These are phyloP conservation scores for Anarrhichthys ocellatus DNA, from an alignment of 2,113 vertebrate genomes.

Conservation along the genomic window DNA sequence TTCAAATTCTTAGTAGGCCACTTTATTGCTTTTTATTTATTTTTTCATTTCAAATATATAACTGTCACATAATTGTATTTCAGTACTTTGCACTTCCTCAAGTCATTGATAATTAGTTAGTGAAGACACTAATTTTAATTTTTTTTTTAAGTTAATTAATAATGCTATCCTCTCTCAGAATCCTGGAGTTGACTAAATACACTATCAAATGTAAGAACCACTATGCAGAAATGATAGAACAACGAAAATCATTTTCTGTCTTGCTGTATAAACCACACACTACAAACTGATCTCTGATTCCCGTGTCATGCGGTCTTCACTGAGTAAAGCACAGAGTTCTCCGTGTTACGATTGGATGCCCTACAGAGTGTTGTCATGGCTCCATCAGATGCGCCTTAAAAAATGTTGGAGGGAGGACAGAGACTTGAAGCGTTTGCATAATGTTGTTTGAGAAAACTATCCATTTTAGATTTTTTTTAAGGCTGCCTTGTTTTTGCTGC, in stretches of 20 bases:
- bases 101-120: conserved; percentile 22
- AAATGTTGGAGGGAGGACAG: conserved; percentile 70
- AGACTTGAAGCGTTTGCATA: conserved; percentile 68
- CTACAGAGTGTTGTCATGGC: conserved; percentile 75
- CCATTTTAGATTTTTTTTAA: conserved; percentile 53
- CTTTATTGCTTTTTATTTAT: conserved; percentile 17
- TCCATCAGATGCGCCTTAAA: conserved; percentile 70
- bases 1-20: conserved; percentile 1
- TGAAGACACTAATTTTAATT: conserved; percentile 21
- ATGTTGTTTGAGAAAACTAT: conserved; percentile 48
- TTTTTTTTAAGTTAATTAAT: conserved; percentile 2
- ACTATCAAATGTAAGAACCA: conserved; percentile 1
- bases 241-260: not conserved
- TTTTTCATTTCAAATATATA: conserved; percentile 40
- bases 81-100: conserved; percentile 49
- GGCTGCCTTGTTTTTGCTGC: conserved; percentile 37
- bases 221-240: not conserved
- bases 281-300: conserved; percentile 6
- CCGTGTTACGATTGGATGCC: conserved; percentile 57
- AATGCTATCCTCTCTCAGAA: not conserved
- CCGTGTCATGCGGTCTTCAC: conserved; percentile 38
- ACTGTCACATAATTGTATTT: conserved; percentile 38
- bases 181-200: conserved; percentile 33
- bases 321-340: conserved; percentile 61
- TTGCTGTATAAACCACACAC: not conserved